Evolutionary conservation across 2,113 vertebrate species (phyloP), one percentile per base, ranked within the genome.

Genomic region (Dunckerocampus dactyliophorus): DNA sequence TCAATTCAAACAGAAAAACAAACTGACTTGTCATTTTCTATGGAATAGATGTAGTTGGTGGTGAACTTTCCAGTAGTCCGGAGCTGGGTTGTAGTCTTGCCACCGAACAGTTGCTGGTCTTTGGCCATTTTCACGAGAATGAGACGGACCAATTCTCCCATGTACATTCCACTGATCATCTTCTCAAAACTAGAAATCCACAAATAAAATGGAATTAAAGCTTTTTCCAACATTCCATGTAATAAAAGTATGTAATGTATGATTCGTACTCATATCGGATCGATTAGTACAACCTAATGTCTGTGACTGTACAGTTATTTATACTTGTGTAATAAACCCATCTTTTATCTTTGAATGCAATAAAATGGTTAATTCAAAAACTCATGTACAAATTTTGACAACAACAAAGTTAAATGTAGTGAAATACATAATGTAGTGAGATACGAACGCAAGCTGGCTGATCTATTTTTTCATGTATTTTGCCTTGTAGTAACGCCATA

Each of bases 101-200:
- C 96, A 34, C 87, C 83, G 12, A 99, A 98, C 16, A 97, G 48
- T 48, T 95, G 88, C 53, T 88, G 83, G 3, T 95, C 93, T 87
- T 93, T 96, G 75, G 93, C 65, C 97, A 99, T 98, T 83, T 91
- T 97, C 79, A 98, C 94, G 75, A 99, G 87, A 84, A 98, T 94
- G 48, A 98, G 92, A 4, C 97, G 88, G 60, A 98, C 96, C 69
- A 99, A 86, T 77, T 99, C 97, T 0, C 97, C 97, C 94, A 98
- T 94, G 88, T 99, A 99, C 94, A 99, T 90, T 3, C 96, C 96
- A 0, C 97, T 96, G 81, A 99, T 96, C 96, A 99, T 98, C 91
- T 99, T 99, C 88, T 99, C 96, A 85, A 98, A 99, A 63, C 97
- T 99, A 81, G n/a, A 57, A 4, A 19, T 1, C 22, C 49, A 68